Base-by-base conservation (phyloP, 2,797 vertebrate genomes). In the Eulemur albifrons region DNA sequence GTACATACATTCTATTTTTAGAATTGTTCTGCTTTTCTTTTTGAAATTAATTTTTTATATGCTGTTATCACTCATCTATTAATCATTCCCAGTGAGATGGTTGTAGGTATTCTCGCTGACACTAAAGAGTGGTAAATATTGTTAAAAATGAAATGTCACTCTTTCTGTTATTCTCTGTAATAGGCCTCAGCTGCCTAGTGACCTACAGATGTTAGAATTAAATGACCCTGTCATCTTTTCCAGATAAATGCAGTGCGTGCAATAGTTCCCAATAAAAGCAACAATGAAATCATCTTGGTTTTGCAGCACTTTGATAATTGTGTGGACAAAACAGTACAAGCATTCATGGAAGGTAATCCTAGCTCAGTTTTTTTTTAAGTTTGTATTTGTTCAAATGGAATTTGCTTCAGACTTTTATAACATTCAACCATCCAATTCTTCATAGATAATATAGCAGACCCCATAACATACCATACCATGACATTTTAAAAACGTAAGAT, bases 271-370 rank as follows among this genome's bases (percentile, higher is more conserved):
- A 99, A 99, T 98, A 99, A 99, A 97, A 99, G 99, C 98, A 99
- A 99, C 98, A 99, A 99, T 75, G 99, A 99, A 98, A 99, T 99
- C 0, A 99, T 99, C 94, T 98, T 99, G 88, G 99, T 99, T 96
- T 98, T 99, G 97, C 99, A 99, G 98, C 99, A 99, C 95, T 99
- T 99, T 85, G 99, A 99, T 98, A 99, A 99, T 98, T 99, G 99
- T 2, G 99, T 99, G 40, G 99, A 99, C 98, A 99, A 98, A 96
- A 99, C 99, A 0, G 99, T 99, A 77, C 99, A 99, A 94, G 99
- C 99, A 7, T 99, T 99, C 82, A 98, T 99, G 97, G 99, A 99
- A 99, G 99, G 99, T 99, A 99, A 95, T 70, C 20, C 21, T 90
- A 13, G 15, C 14, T 65, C 21, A n/a, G 0, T 81, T 88, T 81